Evolutionary conservation across 1,140 invertebrate genomes (phyloP).

Genomic region (Cotesia typhae): DNA sequence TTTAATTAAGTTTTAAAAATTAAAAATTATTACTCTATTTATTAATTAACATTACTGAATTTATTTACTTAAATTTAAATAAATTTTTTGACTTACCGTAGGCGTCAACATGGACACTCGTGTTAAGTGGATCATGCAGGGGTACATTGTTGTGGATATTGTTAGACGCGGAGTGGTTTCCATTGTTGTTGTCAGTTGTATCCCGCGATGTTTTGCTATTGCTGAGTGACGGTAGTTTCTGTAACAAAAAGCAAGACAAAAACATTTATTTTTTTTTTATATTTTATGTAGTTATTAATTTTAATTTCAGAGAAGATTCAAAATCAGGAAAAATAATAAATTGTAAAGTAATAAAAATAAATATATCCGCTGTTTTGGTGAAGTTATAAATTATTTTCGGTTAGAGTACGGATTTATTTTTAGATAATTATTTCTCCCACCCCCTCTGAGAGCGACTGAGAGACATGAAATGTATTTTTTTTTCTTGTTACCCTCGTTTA

Average conservation of each 20-base stretch:
- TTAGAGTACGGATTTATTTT: constrained; percentile 12
- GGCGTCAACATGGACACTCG: constrained; percentile 45
- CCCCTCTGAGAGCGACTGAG: constrained; percentile 1
- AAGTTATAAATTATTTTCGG: not conserved
- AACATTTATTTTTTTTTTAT: not conserved
- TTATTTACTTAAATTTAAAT: not conserved
- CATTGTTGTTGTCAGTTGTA: constrained; percentile 62
- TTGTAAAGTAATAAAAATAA: constrained; percentile 11
- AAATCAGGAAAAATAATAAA: not conserved
- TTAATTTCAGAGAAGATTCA: not conserved
- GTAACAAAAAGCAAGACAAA: constrained; percentile 44
- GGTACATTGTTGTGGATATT: constrained; percentile 59
- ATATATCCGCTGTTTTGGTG: not conserved
- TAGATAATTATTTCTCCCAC: constrained; percentile 20
- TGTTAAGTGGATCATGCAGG: constrained; percentile 57
- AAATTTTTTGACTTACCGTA: constrained; percentile 45
- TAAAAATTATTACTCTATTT: not conserved
- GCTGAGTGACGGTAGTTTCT: constrained; percentile 61
- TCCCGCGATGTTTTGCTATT: constrained; percentile 59
- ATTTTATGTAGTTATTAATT: not conserved
- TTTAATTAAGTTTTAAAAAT: too few species aligned
- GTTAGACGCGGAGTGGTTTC: constrained; percentile 59
- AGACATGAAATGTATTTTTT: constrained; percentile 22
- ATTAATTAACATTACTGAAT: not conserved
- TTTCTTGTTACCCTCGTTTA: constrained; percentile 5